Percentiles rank a stretch among this genome's conserved stretches.
Conservation (phyloP, 2,797 vertebrate genomes). For the Molothrus ater region DNA sequence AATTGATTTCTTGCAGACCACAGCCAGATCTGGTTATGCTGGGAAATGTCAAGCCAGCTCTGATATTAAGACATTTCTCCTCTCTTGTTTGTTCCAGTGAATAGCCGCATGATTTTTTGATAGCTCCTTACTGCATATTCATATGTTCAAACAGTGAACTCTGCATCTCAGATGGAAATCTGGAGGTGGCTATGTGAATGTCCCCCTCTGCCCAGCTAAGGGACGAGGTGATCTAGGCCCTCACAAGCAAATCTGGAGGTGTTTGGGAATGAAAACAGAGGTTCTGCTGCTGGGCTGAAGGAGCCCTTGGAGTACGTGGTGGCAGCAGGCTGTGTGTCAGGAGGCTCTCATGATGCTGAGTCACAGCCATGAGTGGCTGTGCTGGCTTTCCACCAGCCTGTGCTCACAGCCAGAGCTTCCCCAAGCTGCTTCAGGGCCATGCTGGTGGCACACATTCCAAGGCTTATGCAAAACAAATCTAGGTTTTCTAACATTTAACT, state of each 20-base stretch:
- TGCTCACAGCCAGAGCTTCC: neutral
- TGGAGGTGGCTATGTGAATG: neutral
- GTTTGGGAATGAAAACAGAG: neutral
- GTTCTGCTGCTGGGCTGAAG: neutral
- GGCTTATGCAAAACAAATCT: neutral
- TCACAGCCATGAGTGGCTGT: neutral
- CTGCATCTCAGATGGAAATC: neutral
- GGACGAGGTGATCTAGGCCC: neutral
- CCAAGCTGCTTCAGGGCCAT: neutral
- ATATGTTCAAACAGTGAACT: neutral
- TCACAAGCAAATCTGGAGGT: neutral
- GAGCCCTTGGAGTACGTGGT: neutral
- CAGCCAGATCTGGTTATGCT: neutral
- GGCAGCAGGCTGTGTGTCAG: neutral
- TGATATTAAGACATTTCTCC: conserved; percentile 45
- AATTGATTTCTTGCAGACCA: conserved; percentile 46
- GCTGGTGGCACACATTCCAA: fast-evolving
- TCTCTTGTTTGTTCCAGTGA: conserved; percentile 28
- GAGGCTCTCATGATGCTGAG: neutral
- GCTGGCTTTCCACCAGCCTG: neutral
- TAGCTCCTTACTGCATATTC: conserved; percentile 37
- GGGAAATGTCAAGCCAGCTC: conserved; percentile 43
- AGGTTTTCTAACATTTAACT: neutral
- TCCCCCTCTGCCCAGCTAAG: neutral
- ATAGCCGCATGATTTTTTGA: conserved; percentile 17